These are phyloP conservation scores for Numenius arquata DNA, from an alignment of 2,113 vertebrate genomes.

Conservation along the genomic window DNA sequence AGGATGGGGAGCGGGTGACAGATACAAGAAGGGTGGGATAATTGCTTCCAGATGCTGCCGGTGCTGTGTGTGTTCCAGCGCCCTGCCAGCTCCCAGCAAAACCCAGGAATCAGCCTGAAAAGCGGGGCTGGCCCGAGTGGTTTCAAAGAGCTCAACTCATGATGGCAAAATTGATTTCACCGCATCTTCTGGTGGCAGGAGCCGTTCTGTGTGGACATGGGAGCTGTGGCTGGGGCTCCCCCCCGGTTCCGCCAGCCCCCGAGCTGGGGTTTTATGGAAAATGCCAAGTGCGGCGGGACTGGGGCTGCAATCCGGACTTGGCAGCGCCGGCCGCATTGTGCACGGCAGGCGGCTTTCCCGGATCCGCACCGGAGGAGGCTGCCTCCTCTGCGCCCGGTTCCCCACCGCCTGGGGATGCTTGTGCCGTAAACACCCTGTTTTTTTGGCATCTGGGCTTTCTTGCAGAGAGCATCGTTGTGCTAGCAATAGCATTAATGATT, in stretches of 20 bases:
- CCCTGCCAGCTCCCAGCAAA: not conserved
- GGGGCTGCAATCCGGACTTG: not conserved
- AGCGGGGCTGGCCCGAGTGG: rapidly evolving
- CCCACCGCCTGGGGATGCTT: not conserved
- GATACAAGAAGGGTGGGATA: not conserved
- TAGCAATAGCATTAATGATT: not conserved
- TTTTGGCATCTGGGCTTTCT: not conserved
- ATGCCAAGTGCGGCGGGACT: rapidly evolving
- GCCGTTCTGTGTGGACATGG: not conserved
- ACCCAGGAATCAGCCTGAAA: not conserved
- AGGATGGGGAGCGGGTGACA: not conserved
- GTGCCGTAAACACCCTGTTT: rapidly evolving
- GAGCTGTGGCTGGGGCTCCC: not conserved
- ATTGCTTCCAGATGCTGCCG: conserved; percentile 25
- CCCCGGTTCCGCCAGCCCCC: not conserved
- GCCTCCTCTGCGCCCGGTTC: not conserved
- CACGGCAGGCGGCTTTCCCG: rapidly evolving
- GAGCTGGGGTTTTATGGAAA: not conserved
- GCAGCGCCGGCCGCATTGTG: not conserved
- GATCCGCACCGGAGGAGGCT: not conserved
- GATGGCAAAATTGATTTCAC: not conserved
- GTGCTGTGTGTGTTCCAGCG: not conserved
- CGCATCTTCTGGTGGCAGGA: not conserved
- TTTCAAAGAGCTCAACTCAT: not conserved
- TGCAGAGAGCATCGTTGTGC: not conserved